Conservation (phyloP, 2,888 invertebrate species). For the Drosophila cognata region DNA sequence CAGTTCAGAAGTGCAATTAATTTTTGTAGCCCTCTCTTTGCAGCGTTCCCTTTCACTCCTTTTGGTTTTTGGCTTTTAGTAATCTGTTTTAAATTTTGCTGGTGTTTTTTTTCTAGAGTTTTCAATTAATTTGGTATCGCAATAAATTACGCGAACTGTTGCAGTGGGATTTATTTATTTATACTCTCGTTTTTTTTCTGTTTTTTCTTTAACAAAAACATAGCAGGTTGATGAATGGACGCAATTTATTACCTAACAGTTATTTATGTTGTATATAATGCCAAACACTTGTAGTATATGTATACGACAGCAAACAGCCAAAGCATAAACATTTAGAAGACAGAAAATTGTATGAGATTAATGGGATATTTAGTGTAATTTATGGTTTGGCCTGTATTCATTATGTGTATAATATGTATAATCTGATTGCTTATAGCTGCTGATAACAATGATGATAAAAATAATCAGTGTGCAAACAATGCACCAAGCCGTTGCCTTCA, state of each 20-base stretch:
- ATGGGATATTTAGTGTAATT: not conserved
- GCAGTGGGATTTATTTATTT: slow-evolving; percentile 22
- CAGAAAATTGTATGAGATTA: not conserved
- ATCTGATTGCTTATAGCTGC: not conserved
- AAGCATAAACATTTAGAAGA: not conserved
- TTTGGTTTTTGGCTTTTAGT: slow-evolving; percentile 28
- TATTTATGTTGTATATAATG: not conserved
- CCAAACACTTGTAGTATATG: not conserved
- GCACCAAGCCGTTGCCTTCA: not conserved
- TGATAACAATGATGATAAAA: not conserved
- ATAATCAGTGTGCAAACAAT: not conserved
- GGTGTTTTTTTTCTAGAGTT: slow-evolving; percentile 15
- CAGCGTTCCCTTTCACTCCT: slow-evolving; percentile 19
- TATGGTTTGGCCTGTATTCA: not conserved
- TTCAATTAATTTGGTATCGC: slow-evolving; percentile 46
- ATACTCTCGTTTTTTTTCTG: slow-evolving; percentile 6
- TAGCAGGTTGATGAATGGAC: slow-evolving; percentile 29
- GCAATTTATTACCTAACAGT: slow-evolving; percentile 11
- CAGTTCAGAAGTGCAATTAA: slow-evolving; percentile 69
- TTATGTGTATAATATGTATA: not conserved
- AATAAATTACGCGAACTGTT: slow-evolving; percentile 46
- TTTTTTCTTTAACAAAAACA: slow-evolving; percentile 12
- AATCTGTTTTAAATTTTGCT: slow-evolving; percentile 10
- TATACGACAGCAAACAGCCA: not conserved
- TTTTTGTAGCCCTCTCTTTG: slow-evolving; percentile 44